A percentile compares a stretch with the other conserved stretches of the same genome.
Conservation (phyloP, 2,113 vertebrate species). For the Aldabrachelys gigantea region DNA sequence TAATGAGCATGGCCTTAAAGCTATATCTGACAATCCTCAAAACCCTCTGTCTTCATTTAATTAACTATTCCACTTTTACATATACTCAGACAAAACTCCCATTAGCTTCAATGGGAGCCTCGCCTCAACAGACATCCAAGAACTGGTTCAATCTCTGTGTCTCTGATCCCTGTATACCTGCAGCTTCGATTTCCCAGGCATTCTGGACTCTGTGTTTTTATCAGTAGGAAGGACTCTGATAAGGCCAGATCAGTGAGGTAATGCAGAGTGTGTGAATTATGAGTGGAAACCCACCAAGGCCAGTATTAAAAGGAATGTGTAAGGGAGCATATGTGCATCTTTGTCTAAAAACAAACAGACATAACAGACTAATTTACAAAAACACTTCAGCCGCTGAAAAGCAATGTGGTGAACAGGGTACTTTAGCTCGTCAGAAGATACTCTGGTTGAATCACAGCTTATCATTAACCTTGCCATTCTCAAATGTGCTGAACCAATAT, state of each 20-base stretch:
- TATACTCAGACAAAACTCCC: not conserved
- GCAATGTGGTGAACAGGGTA: not conserved
- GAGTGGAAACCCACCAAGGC: no score
- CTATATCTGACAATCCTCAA: not conserved
- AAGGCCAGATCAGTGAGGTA: not conserved
- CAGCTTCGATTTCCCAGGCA: no score
- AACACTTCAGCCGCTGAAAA: not conserved
- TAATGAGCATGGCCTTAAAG: not conserved
- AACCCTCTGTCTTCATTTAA: not conserved
- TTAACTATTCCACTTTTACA: not conserved
- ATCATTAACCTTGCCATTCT: not conserved
- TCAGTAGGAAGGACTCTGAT: not conserved
- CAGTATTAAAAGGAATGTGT: not conserved
- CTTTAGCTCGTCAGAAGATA: not conserved
- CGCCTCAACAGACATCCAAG: not conserved
- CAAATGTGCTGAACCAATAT: fast-evolving
- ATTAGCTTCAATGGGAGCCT: not conserved
- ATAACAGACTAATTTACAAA: not conserved
- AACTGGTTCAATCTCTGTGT: not conserved
- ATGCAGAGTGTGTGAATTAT: no score
- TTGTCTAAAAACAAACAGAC: not conserved
- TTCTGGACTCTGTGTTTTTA: not conserved
- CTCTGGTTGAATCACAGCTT: not conserved
- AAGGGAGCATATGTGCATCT: no score
- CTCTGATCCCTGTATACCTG: not conserved